These are phyloP conservation scores for Agrotis segetum DNA, from an alignment of 2,888 invertebrate genomes.

Conservation along the genomic window DNA sequence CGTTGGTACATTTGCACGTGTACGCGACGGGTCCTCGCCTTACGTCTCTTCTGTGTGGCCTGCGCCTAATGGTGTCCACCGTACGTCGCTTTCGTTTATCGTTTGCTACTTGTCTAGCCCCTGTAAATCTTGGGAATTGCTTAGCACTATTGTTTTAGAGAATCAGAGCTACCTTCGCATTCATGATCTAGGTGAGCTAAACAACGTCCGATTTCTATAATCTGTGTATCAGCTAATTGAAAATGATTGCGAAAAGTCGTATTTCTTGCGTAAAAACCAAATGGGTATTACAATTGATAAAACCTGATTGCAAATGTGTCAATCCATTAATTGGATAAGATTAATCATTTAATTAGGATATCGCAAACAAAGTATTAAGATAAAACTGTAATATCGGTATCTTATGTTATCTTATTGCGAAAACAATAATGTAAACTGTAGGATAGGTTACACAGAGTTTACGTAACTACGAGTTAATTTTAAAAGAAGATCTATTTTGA, in stretches of 20 bases:
- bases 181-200: neutral
- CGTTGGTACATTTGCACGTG: too few species aligned
- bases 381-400: constrained; percentile 1
- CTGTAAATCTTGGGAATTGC: too few species aligned
- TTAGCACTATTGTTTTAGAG: too few species aligned
- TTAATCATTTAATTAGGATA: constrained; percentile 21
- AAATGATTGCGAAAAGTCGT: neutral
- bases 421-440: neutral
- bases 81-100: too few species aligned
- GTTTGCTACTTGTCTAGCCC: too few species aligned
- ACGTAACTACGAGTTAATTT: too few species aligned
- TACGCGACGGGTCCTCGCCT: too few species aligned
- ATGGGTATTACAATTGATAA: neutral
- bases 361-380: constrained; percentile 32
- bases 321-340: constrained; percentile 4
- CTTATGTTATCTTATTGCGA: constrained; percentile 5
- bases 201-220: neutral
- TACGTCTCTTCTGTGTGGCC: too few species aligned
- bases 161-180: neutral
- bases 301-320: neutral
- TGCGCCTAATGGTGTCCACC: too few species aligned
- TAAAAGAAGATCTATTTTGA: too few species aligned
- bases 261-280: constrained; percentile 12
- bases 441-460: neutral
- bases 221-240: neutral